Evolutionary conservation across 2,888 invertebrate species (phyloP).

Genomic region (Epinotia ramella): DNA sequence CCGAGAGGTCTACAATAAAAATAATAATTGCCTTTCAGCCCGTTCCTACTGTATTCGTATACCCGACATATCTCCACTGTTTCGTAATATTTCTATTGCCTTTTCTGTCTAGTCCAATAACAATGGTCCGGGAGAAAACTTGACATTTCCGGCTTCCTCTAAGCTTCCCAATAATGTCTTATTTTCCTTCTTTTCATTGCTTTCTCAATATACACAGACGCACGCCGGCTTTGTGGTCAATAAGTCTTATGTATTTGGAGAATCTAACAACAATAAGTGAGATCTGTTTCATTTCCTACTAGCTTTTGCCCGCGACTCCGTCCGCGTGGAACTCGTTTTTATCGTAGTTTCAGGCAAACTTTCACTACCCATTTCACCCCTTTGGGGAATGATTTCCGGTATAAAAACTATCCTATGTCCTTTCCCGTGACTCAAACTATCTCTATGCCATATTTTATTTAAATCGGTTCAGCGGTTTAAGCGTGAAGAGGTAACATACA

Average conservation of each 20-base stretch:
- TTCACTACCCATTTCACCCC: too few species aligned
- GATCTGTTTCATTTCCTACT: background rate
- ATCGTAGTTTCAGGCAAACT: too few species aligned
- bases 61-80: background rate
- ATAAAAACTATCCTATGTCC: too few species aligned
- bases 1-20: too few species aligned
- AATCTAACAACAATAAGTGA: background rate
- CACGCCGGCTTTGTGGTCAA: background rate
- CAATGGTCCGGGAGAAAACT: constrained; percentile 5
- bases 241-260: background rate
- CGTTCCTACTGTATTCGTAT: background rate
- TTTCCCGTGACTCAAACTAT: too few species aligned
- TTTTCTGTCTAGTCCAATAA: background rate
- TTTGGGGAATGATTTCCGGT: too few species aligned
- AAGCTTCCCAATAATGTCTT: constrained; percentile 11
- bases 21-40: too few species aligned
- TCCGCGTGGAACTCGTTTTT: too few species aligned
- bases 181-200: background rate
- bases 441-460: too few species aligned
- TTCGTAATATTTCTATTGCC: constrained; percentile 1
- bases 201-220: background rate
- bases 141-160: constrained; percentile 18
- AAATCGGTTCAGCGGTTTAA: too few species aligned
- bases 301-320: background rate
- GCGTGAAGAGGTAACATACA: too few species aligned